Percentiles rank a stretch among this genome's conserved stretches.
Evolutionary conservation across 2,888 invertebrate species (phyloP).

Genomic region (Sipunculus nudus): DNA sequence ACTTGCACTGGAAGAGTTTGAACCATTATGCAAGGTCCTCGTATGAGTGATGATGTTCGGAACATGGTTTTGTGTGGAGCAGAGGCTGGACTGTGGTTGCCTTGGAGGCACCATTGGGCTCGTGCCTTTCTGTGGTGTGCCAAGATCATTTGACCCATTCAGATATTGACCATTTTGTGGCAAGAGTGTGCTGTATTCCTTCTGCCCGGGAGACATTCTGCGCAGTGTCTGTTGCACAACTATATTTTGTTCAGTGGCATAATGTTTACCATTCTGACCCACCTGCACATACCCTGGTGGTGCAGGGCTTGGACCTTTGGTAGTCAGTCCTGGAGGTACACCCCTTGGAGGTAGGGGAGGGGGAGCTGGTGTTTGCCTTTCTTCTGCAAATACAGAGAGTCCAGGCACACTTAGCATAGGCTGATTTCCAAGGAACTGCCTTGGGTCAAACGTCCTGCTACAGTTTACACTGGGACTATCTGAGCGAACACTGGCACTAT

Average conservation of each 20-base stretch:
- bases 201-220: slow-evolving; percentile 76
- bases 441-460: not conserved
- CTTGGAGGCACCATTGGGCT: slow-evolving; percentile 72
- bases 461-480: slow-evolving; percentile 80
- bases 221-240: slow-evolving; percentile 77
- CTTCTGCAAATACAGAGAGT: not conserved
- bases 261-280: too few species aligned
- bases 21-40: too few species aligned
- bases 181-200: too few species aligned
- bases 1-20: not conserved
- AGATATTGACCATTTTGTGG: too few species aligned
- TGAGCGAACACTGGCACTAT: slow-evolving; percentile 68
- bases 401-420: too few species aligned
- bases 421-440: not conserved
- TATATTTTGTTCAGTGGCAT: too few species aligned
- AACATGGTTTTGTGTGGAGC: too few species aligned
- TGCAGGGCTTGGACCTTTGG: slow-evolving; percentile 69
- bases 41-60: too few species aligned
- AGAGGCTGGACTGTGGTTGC: not conserved
- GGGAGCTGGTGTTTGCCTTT: slow-evolving; percentile 43
- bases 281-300: slow-evolving; percentile 43
- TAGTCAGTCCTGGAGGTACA: not conserved
- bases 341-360: slow-evolving; percentile 70
- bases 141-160: slow-evolving; percentile 43
- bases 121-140: slow-evolving; percentile 55